These are phyloP conservation scores for Rhagonycha fulva DNA, from an alignment of 2,888 invertebrate genomes.

Conservation along the genomic window DNA sequence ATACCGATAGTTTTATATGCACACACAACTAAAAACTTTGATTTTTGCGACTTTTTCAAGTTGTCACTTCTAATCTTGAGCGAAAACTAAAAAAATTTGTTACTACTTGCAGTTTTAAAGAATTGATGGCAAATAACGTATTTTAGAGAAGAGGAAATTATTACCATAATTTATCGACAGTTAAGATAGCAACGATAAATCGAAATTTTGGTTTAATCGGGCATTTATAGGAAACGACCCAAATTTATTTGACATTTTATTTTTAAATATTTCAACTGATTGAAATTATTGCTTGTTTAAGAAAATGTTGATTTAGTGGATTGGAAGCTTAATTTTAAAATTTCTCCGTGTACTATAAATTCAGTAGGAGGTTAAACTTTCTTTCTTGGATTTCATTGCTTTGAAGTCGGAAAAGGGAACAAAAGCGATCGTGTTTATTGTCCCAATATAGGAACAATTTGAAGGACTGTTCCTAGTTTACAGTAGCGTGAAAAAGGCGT, in stretches of 20 bases:
- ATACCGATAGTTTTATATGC: constrained; percentile 9
- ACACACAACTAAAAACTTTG: constrained; percentile 5
- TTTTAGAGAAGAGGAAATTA: constrained; percentile 27
- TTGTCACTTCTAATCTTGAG: constrained; percentile 1
- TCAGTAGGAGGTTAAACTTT: not conserved
- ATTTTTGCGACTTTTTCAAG: not conserved
- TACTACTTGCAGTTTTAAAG: not conserved
- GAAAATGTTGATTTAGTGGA: not conserved
- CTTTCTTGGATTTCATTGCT: not conserved
- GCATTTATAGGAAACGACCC: constrained; percentile 20
- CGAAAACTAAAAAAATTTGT: not conserved
- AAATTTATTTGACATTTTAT: constrained; percentile 26
- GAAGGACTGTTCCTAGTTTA: constrained; percentile 38
- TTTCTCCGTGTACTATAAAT: not conserved
- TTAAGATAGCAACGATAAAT: constrained; percentile 24
- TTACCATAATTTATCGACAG: constrained; percentile 32
- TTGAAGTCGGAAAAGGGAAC: constrained; percentile 8
- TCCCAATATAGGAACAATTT: constrained; percentile 38
- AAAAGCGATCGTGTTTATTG: constrained; percentile 23
- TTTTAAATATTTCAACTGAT: constrained; percentile 18
- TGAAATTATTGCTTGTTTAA: not conserved
- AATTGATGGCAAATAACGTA: constrained; percentile 1
- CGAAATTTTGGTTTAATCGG: constrained; percentile 23
- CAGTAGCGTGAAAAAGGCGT: constrained; percentile 40
- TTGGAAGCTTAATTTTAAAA: not conserved